These are phyloP conservation scores for Nomada ruficornis DNA, from an alignment of 2,888 invertebrate genomes.

Conservation along the genomic window DNA sequence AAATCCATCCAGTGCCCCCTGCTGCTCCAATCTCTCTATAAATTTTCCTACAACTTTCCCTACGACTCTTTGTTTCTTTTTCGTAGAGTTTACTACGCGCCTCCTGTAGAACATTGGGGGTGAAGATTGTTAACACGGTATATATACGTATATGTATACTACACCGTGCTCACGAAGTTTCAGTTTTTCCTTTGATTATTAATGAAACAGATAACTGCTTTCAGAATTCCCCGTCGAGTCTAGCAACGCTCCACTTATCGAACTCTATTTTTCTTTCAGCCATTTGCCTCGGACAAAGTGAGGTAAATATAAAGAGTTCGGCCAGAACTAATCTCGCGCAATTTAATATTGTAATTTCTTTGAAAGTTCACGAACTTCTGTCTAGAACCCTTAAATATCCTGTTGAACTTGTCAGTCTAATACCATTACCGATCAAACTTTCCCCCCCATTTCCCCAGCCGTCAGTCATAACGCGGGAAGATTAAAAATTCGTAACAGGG, in stretches of 20 bases:
- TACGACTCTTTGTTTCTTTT: too few species aligned
- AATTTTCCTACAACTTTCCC: too few species aligned
- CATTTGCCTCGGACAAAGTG: not conserved
- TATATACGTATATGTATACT: too few species aligned
- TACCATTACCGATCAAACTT: constrained; percentile 33
- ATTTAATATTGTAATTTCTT: constrained; percentile 37
- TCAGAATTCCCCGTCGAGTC: too few species aligned
- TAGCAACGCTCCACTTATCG: too few species aligned
- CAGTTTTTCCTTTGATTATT: too few species aligned
- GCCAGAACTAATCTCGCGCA: constrained; percentile 9
- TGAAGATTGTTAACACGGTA: too few species aligned
- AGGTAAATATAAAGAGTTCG: constrained; percentile 13
- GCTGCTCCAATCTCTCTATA: too few species aligned
- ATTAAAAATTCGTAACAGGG: not conserved
- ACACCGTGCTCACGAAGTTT: too few species aligned
- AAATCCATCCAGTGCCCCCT: not conserved
- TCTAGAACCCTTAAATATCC: constrained; percentile 15
- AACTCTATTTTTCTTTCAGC: constrained; percentile 10
- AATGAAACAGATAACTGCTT: too few species aligned
- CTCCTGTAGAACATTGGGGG: too few species aligned
- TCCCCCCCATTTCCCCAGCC: not conserved
- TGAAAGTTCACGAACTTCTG: constrained; percentile 3
- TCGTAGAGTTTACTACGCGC: too few species aligned
- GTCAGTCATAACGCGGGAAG: not conserved
- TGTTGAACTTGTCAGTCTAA: constrained; percentile 24